These are phyloP conservation scores for Bombus pyrosoma DNA, from an alignment of 1,140 invertebrate genomes.

Conservation along the genomic window DNA sequence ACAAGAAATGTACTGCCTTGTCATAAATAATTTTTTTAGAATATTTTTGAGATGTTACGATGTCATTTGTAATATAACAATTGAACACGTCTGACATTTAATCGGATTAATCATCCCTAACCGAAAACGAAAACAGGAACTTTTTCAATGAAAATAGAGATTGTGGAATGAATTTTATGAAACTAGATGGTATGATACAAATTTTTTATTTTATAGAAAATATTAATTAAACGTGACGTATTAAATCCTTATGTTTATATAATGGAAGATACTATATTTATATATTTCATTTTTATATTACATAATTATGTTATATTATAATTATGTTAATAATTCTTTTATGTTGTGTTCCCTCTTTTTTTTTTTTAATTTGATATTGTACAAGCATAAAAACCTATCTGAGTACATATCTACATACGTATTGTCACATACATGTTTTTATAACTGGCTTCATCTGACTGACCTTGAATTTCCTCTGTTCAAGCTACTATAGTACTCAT, in stretches of 20 bases:
- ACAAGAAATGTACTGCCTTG: background rate
- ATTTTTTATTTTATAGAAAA: background rate
- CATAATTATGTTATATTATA: background rate
- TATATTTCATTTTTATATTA: background rate
- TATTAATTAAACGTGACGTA: background rate
- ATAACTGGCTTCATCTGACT: slow-evolving; percentile 23
- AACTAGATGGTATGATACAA: slow-evolving; percentile 1
- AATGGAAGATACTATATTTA: slow-evolving; percentile 1
- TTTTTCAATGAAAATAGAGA: background rate
- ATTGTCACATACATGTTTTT: background rate
- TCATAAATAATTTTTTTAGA: background rate
- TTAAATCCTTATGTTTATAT: background rate
- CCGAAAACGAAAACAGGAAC: background rate
- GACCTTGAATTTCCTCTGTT: slow-evolving; percentile 43
- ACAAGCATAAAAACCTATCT: background rate
- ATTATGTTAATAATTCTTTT: background rate
- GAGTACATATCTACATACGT: background rate
- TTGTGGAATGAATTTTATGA: background rate
- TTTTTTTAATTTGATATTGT: background rate
- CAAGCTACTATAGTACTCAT: background rate
- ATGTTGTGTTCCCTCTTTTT: background rate
- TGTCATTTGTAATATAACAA: slow-evolving; percentile 22
- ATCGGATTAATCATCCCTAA: background rate
- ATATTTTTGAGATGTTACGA: slow-evolving; percentile 15
- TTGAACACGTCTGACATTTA: slow-evolving; percentile 16